These are phyloP conservation scores for Masticophis lateralis DNA, from an alignment of 2,797 vertebrate species.

Conservation along the genomic window DNA sequence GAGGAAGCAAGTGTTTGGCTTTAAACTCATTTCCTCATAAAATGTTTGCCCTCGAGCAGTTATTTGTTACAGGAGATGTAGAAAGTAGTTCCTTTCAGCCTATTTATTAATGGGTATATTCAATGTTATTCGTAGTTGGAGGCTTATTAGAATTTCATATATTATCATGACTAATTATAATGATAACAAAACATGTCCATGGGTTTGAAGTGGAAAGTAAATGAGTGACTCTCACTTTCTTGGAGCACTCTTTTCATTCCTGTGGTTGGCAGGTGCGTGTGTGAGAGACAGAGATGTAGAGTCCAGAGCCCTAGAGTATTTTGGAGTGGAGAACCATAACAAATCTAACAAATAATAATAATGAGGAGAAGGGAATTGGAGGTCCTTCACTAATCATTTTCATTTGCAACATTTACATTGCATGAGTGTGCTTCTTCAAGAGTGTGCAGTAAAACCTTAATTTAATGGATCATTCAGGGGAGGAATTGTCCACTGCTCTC, in stretches of 20 bases:
- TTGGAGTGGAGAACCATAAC: not conserved
- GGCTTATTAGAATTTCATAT: not conserved
- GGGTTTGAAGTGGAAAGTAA: not conserved
- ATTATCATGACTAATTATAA: not conserved
- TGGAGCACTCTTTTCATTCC: not conserved
- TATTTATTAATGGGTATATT: not conserved
- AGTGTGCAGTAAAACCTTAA: not conserved
- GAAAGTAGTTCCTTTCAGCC: not conserved
- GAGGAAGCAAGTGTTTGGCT: constrained; percentile 11
- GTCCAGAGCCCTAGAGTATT: not conserved
- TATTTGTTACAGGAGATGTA: constrained; percentile 9
- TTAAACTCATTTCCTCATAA: constrained; percentile 15
- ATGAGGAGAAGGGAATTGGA: not conserved
- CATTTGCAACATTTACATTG: not conserved
- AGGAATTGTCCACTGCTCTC: not conserved
- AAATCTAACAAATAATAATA: not conserved
- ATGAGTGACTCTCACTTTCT: not conserved
- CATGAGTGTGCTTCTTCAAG: not conserved
- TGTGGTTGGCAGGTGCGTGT: not conserved
- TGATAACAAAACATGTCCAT: not conserved
- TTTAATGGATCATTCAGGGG: not conserved
- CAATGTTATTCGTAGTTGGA: not conserved
- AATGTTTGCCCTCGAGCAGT: not conserved
- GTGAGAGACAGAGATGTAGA: not conserved
- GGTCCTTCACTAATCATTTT: not conserved